A percentile compares a stretch with the other conserved stretches of the same genome.
Conservation (phyloP, 2,113 vertebrate species). For the Tichodroma muraria region DNA sequence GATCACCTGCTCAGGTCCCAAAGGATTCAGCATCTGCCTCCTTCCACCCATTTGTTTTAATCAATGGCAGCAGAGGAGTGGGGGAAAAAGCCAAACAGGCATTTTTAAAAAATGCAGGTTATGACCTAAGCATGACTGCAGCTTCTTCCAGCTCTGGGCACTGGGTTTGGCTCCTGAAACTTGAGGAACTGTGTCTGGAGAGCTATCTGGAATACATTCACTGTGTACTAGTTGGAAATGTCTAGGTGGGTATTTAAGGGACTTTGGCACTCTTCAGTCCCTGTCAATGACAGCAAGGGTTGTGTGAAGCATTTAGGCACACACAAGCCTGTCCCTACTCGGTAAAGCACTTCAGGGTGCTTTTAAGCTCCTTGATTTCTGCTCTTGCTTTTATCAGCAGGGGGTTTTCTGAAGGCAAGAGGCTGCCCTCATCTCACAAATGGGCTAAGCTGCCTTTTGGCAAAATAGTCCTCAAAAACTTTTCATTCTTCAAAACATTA, state of each 20-base stretch:
- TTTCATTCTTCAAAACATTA: not conserved
- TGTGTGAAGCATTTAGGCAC: not conserved
- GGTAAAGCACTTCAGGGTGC: not conserved
- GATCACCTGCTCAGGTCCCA: not conserved
- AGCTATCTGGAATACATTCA: not conserved
- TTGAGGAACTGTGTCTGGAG: not conserved
- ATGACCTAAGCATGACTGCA: not conserved
- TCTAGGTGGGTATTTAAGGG: not conserved
- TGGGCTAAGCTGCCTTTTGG: not conserved
- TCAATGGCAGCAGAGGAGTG: not conserved
- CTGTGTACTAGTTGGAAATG: not conserved
- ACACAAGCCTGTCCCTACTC: not conserved
- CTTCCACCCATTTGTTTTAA: not conserved
- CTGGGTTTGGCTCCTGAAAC: not conserved
- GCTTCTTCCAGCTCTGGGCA: not conserved
- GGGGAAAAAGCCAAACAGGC: fast-evolving
- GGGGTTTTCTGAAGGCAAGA: not conserved
- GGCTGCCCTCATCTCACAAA: not conserved
- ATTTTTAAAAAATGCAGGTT: not conserved
- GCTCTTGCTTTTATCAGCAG: not conserved
- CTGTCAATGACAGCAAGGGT: not conserved
- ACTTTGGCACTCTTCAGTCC: not conserved
- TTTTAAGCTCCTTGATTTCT: not conserved
- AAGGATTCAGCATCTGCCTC: not conserved
- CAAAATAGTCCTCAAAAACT: not conserved